phyloP scores from a whole-genome alignment of 2,113 vertebrate genomes.

The Geococcyx californianus region DNA sequence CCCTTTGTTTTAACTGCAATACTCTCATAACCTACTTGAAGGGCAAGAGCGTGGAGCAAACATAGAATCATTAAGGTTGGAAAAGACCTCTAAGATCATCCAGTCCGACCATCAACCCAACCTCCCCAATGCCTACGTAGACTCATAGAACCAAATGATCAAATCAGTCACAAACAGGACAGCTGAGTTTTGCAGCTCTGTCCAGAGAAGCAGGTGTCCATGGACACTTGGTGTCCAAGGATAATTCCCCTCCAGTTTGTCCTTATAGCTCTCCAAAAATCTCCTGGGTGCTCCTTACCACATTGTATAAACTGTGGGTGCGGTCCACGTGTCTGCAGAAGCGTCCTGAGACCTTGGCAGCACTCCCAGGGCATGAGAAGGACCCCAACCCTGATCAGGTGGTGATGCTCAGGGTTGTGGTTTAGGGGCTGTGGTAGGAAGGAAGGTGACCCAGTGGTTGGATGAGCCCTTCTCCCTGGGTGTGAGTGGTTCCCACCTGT shows the following conservation, averaged over 20 bases:
- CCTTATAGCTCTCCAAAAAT: neutral
- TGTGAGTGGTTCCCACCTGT: neutral
- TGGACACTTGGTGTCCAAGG: neutral
- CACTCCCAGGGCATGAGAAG: fast-evolving
- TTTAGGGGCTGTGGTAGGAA: neutral
- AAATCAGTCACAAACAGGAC: too few relatives aligned
- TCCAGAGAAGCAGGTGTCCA: neutral
- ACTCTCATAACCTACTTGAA: fast-evolving
- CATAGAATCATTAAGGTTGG: too few relatives aligned
- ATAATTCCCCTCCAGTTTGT: neutral
- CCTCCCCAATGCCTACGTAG: too few relatives aligned
- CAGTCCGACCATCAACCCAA: too few relatives aligned
- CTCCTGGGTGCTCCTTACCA: neutral
- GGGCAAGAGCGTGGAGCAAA: neutral
- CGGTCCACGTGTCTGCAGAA: neutral
- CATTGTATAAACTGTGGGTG: fast-evolving
- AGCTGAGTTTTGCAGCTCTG: neutral
- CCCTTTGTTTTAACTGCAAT: neutral
- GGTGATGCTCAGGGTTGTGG: neutral
- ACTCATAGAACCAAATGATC: too few relatives aligned
- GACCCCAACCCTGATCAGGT: fast-evolving
- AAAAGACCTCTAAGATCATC: too few relatives aligned
- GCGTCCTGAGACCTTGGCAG: neutral
- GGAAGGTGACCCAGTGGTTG: neutral
- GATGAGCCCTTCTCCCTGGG: neutral